phyloP scores from a whole-genome alignment of 2,888 invertebrate species.

The Neocrepidodera transversa region DNA sequence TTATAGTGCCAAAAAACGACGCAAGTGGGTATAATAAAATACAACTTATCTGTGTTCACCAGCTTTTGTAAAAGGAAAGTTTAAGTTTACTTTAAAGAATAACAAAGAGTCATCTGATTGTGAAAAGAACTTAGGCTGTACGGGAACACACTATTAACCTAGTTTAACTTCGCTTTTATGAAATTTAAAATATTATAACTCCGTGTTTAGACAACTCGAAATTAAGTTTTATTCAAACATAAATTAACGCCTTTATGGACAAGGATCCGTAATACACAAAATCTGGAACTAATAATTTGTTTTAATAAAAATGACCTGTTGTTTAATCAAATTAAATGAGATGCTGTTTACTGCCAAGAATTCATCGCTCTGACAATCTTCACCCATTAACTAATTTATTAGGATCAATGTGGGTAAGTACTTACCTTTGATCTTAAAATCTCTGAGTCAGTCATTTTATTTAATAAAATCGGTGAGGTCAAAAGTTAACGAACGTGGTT shows the following conservation, averaged over 20 bases:
- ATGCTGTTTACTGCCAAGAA: too few relatives aligned
- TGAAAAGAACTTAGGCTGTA: not conserved
- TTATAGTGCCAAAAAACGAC: not conserved
- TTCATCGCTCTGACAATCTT: not conserved
- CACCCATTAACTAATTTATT: conserved; percentile 17
- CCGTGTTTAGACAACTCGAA: conserved; percentile 2
- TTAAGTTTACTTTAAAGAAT: conserved; percentile 1
- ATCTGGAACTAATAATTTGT: too few relatives aligned
- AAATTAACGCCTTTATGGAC: too few relatives aligned
- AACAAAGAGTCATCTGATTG: conserved; percentile 1
- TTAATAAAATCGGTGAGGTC: not conserved
- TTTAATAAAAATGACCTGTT: too few relatives aligned
- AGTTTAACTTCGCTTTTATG: not conserved
- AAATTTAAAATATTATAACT: not conserved
- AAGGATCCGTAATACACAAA: too few relatives aligned
- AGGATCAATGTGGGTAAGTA: conserved; percentile 18
- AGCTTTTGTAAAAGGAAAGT: not conserved
- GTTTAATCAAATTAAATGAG: too few relatives aligned
- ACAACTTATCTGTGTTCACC: not conserved
- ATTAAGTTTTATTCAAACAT: too few relatives aligned
- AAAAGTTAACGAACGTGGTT: not conserved
- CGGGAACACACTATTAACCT: conserved; percentile 3
- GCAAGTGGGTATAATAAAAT: not conserved
- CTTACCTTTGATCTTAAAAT: conserved; percentile 22
- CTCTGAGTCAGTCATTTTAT: conserved; percentile 4